These are phyloP conservation scores for Apis mellifera DNA, from an alignment of 1,140 invertebrate genomes.

Conservation along the genomic window Amel_HAv3.1 CM009936.2:12670501-12671000, in stretches of 20 bases:
- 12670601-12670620: slow-evolving; percentile 3
- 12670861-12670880: not conserved
- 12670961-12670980: too few relatives aligned
- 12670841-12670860: not conserved
- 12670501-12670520: slow-evolving; percentile 34
- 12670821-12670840: not conserved
- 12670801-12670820: not conserved
- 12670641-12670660: not conserved
- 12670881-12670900: not conserved
- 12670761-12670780: not conserved
- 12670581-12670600: slow-evolving; percentile 42
- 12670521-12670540: slow-evolving; percentile 47
- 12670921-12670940: not conserved
- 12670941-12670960: too few relatives aligned
- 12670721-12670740: too few relatives aligned
- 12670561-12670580: slow-evolving; percentile 53
- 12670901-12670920: not conserved
- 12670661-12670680: not conserved
- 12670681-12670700: not conserved
- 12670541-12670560: too few relatives aligned
- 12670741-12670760: too few relatives aligned
- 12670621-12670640: not conserved
- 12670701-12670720: not conserved
- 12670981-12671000: too few relatives aligned
- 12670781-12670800: not conserved